A percentile compares a stretch with the other conserved stretches of the same genome.
Evolutionary conservation across 2,888 invertebrate genomes (phyloP).

Genomic region (Danaus chrysippus): DNA sequence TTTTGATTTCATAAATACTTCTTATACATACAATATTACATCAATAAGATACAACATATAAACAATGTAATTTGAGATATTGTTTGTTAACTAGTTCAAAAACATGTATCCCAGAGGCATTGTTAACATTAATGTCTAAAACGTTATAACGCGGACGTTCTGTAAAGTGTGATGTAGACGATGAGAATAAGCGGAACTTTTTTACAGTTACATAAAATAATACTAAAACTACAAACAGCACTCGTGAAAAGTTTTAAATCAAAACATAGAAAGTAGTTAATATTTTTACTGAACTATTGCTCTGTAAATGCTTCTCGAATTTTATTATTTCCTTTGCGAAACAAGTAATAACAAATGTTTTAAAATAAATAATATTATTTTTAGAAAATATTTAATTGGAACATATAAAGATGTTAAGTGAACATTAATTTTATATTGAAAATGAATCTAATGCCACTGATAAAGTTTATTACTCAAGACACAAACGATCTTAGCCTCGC

Average conservation of each 20-base stretch:
- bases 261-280: too few relatives aligned
- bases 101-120: constrained; percentile 9
- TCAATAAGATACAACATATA: background rate
- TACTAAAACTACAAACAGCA: too few relatives aligned
- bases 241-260: too few relatives aligned
- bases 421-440: background rate
- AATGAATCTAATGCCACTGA: background rate
- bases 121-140: constrained; percentile 10
- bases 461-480: constrained; percentile 13
- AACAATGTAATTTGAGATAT: constrained; percentile 5
- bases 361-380: too few relatives aligned
- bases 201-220: too few relatives aligned
- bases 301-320: too few relatives aligned
- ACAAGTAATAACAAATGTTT: too few relatives aligned
- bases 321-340: too few relatives aligned
- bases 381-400: too few relatives aligned
- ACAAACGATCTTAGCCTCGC: constrained; percentile 17
- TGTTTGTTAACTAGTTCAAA: constrained; percentile 3
- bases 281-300: too few relatives aligned
- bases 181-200: background rate
- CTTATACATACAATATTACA: background rate
- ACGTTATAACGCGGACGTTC: background rate
- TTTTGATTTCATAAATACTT: background rate
- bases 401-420: too few relatives aligned
- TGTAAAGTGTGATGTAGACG: background rate